phyloP scores from a whole-genome alignment of 2,113 vertebrate species.

The Lipophrys pholis region DNA sequence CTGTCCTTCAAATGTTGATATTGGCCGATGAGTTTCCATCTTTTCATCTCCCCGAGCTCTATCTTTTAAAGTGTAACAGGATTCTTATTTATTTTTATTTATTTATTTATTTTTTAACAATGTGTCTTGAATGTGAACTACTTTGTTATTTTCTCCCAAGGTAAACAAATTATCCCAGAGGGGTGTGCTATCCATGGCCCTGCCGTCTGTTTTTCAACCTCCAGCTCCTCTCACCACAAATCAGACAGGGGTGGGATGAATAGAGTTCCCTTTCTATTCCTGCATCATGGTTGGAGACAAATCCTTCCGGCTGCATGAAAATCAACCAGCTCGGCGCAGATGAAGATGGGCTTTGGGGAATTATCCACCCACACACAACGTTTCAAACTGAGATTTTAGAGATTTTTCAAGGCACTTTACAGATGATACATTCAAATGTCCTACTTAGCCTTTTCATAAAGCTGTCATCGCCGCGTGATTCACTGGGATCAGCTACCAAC shows the following conservation, averaged over 20 bases:
- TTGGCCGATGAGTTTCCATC: too few relatives aligned
- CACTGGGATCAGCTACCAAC: conserved; percentile 13
- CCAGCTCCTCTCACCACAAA: background rate
- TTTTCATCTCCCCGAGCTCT: too few relatives aligned
- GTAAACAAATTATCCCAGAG: background rate
- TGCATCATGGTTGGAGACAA: conserved; percentile 52
- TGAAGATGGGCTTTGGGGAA: conserved; percentile 71
- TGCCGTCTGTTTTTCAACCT: conserved; percentile 6
- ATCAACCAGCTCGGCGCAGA: conserved; percentile 60
- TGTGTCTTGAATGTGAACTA: background rate
- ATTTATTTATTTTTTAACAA: background rate
- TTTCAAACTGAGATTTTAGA: conserved; percentile 69
- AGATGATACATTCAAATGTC: conserved; percentile 56
- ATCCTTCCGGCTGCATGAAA: conserved; percentile 60
- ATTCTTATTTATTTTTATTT: too few relatives aligned
- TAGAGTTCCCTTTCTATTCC: conserved; percentile 52
- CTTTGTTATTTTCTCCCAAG: background rate
- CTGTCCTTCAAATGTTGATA: too few relatives aligned
- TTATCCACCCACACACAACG: conserved; percentile 71
- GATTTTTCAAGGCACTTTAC: conserved; percentile 62
- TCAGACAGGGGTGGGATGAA: conserved; percentile 24
- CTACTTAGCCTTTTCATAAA: conserved; percentile 22
- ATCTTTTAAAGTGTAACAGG: too few relatives aligned
- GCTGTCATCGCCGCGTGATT: conserved; percentile 20
- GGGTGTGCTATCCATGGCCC: background rate